Evolutionary conservation across 2,797 vertebrate species (phyloP).

Genomic region (Oreochromis mossambicus): DNA sequence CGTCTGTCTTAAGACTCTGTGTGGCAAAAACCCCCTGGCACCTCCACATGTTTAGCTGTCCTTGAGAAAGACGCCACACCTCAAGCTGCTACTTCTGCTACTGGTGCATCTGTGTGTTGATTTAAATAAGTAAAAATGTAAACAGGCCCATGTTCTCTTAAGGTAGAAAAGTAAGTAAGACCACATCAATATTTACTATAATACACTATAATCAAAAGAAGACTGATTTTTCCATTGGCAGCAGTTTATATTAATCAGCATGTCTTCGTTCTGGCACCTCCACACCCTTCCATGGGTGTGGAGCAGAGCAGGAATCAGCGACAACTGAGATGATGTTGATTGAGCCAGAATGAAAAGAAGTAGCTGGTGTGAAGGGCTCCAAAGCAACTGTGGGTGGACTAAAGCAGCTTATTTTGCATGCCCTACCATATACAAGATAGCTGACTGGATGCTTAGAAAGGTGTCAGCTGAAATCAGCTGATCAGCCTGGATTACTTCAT

Average conservation of each 20-base stretch:
- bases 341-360: background rate
- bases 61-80: background rate
- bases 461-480: background rate
- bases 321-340: background rate
- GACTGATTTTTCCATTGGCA: background rate
- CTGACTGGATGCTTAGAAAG: background rate
- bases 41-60: background rate
- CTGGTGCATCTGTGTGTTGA: background rate
- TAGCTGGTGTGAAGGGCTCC: background rate
- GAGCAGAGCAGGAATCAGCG: background rate
- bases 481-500: background rate
- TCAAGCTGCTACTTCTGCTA: background rate
- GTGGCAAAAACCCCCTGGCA: background rate
- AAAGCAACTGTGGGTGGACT: background rate
- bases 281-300: background rate
- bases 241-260: background rate
- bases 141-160: background rate
- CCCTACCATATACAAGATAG: background rate
- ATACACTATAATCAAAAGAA: background rate
- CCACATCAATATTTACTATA: background rate
- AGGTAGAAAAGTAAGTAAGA: background rate
- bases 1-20: background rate
- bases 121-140: background rate
- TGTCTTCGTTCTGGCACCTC: background rate
- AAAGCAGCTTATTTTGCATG: background rate